Conservation (phyloP, 2,888 invertebrate species). For the Macrosoma leucophasiata region DNA sequence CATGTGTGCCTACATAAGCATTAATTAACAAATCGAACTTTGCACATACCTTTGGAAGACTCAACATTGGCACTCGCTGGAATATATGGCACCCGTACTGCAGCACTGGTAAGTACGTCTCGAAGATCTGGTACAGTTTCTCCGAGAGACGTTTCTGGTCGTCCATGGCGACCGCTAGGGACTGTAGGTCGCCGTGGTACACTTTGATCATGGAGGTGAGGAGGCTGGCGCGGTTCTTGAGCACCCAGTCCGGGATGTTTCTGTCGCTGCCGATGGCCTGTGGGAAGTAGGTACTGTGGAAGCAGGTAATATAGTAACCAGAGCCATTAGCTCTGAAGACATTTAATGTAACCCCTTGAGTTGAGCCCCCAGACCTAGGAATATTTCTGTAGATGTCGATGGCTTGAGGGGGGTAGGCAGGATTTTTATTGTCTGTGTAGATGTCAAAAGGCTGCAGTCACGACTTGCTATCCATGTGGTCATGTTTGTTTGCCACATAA, state of each 20-base stretch:
- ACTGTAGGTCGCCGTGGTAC: slow-evolving; percentile 89
- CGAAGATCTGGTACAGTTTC: slow-evolving; percentile 89
- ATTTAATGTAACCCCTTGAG: no score
- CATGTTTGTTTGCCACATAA: no score
- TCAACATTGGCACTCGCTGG: slow-evolving; percentile 86
- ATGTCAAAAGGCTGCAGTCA: no score
- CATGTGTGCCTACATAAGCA: no score
- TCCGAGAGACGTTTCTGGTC: slow-evolving; percentile 71
- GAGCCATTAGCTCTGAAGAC: no score
- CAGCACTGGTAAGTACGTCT: slow-evolving; percentile 90
- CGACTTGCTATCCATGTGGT: no score
- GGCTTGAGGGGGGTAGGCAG: no score
- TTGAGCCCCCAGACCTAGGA: no score
- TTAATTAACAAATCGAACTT: no score
- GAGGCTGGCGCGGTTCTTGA: slow-evolving; percentile 85
- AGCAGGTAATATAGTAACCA: no score
- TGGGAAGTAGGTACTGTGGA: neutral
- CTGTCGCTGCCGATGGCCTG: slow-evolving; percentile 92
- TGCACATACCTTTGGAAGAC: slow-evolving; percentile 86
- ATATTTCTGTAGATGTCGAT: no score
- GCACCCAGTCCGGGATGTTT: slow-evolving; percentile 87
- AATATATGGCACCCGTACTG: slow-evolving; percentile 90
- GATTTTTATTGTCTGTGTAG: no score
- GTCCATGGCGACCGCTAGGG: slow-evolving; percentile 77
- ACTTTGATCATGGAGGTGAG: slow-evolving; percentile 86